These are phyloP conservation scores for Drosophila maculinotata DNA, from an alignment of 2,888 invertebrate genomes.

Conservation along the genomic window DNA sequence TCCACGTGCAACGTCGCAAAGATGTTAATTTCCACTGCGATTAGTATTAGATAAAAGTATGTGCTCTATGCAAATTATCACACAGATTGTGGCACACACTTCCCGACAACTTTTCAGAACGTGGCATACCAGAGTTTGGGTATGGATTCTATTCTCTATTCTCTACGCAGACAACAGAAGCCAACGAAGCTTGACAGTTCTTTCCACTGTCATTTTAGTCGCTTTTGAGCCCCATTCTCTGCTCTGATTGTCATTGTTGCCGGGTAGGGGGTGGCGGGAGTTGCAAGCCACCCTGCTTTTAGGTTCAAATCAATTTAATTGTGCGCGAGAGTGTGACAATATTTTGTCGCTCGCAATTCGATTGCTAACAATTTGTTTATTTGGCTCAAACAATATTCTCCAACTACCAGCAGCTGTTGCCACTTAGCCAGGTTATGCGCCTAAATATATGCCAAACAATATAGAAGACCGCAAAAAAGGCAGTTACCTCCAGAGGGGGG, in stretches of 20 bases:
- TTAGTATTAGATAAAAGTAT: constrained; percentile 31
- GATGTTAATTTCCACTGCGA: constrained; percentile 12
- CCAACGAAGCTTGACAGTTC: constrained; percentile 48
- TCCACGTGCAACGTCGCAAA: constrained; percentile 21
- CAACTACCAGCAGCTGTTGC: constrained; percentile 30
- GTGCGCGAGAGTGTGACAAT: constrained; percentile 67
- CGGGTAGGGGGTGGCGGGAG: neutral
- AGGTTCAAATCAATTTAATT: constrained; percentile 66
- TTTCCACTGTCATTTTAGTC: constrained; percentile 26
- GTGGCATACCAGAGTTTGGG: constrained; percentile 4
- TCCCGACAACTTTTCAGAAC: constrained; percentile 1
- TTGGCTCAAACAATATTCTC: constrained; percentile 43
- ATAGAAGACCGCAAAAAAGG: neutral
- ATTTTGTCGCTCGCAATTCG: constrained; percentile 27
- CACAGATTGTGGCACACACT: constrained; percentile 13
- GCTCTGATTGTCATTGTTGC: constrained; percentile 70
- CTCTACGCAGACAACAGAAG: constrained; percentile 3
- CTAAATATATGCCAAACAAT: constrained; percentile 45
- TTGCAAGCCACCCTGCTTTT: constrained; percentile 22
- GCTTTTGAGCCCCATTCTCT: constrained; percentile 36
- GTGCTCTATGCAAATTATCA: constrained; percentile 29
- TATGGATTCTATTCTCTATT: constrained; percentile 8
- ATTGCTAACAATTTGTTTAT: constrained; percentile 62
- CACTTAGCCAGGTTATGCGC: constrained; percentile 25
- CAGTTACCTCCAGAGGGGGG: neutral